Evolutionary conservation across 2,888 invertebrate species (phyloP), one percentile per base, ranked within the genome.

Genomic region (Formica aserva): DNA sequence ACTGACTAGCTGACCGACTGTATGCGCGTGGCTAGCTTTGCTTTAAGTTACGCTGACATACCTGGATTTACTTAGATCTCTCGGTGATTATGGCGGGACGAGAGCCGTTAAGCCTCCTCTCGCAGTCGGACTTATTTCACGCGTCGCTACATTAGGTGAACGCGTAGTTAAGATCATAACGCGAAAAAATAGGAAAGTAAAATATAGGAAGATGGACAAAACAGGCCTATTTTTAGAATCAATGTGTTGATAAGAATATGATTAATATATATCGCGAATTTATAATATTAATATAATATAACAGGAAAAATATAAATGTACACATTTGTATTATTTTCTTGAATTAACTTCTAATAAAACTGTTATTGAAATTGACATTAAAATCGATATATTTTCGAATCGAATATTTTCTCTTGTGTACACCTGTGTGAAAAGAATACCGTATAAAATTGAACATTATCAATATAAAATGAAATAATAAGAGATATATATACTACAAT

Each of bases 41-140:
- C 78, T 71, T 71, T 71, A 71, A 78, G 60, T 78, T 71, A 78
- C 72, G 71, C 78, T 78, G 78, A 78, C 71, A 78, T 18, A 78
- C 69, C 60, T 62, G 78, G 78, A 78, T 71, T 78, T 78, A 78
- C 78, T 71, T 71, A 78, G 60, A 78, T 71, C 78, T 45, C 18
- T 45, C 26, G 69, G 78, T 60, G 78, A 78, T 78, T 78, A 78
- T 60, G 60, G 26, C 26, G 35, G 26, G 71, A 45, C 35, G 60
- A 60, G 45, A 6, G n/a, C 29, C 60, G 32, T 60, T 78, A 71
- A 78, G 78, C 72, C 60, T 63, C 15, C 22, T 78, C 57, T 60
- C 71, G 45, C 71, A 78, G 57, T 78, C 15, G 22, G 78, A 78
- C 78, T 78, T 69, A 69, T 78, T 78, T 78, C 45, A 71, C 45